Evolutionary conservation across 1,140 invertebrate species (phyloP).

Genomic region (Chlorops oryzae): DNA sequence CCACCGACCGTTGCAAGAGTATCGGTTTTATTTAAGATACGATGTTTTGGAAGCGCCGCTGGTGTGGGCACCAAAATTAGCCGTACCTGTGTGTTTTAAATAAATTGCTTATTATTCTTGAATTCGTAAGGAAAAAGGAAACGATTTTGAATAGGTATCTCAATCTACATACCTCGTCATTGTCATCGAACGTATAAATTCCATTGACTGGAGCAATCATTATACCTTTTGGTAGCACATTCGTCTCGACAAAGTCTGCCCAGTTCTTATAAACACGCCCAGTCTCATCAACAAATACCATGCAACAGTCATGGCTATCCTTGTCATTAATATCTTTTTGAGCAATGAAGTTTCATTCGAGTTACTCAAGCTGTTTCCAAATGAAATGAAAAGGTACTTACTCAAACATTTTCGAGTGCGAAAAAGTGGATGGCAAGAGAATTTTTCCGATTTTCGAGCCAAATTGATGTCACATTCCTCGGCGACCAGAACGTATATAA

Average conservation of each 20-base stretch:
- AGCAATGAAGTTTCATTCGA: neutral
- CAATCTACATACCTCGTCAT: slow-evolving; percentile 16
- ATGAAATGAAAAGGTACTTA: slow-evolving; percentile 2
- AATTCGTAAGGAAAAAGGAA: too few species aligned
- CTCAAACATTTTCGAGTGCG: slow-evolving; percentile 35
- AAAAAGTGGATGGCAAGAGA: slow-evolving; percentile 34
- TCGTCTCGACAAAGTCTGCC: slow-evolving; percentile 26
- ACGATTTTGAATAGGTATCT: too few species aligned
- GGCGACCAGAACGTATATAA: slow-evolving; percentile 39
- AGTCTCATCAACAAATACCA: slow-evolving; percentile 38
- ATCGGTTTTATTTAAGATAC: slow-evolving; percentile 19
- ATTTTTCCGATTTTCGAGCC: slow-evolving; percentile 27
- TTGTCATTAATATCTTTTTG: slow-evolving; percentile 1
- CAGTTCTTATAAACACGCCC: slow-evolving; percentile 36
- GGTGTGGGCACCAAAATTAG: slow-evolving; percentile 19
- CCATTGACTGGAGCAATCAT: slow-evolving; percentile 35
- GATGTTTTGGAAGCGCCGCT: neutral
- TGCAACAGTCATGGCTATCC: slow-evolving; percentile 35
- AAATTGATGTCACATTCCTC: slow-evolving; percentile 17
- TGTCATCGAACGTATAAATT: slow-evolving; percentile 25
- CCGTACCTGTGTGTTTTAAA: neutral
- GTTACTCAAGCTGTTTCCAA: neutral
- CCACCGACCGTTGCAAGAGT: slow-evolving; percentile 21
- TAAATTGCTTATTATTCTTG: too few species aligned
- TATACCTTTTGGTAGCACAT: slow-evolving; percentile 28